Base-by-base conservation (phyloP, 2,888 invertebrate species). In the Alloscopus bannaensis region DNA sequence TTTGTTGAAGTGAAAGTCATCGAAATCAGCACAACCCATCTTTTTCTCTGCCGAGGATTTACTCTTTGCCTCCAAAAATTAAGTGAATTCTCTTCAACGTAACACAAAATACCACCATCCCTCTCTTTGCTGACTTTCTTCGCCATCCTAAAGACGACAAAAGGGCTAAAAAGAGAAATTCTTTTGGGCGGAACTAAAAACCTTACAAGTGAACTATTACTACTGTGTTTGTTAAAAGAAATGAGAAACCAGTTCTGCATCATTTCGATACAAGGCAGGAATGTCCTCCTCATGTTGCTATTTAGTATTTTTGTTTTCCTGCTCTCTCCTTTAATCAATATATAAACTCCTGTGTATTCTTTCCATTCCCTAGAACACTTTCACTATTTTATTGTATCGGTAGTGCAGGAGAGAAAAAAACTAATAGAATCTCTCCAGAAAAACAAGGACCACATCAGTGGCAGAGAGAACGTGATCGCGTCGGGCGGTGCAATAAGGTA, bases 401-500 rank as follows among this genome's bases (percentile, higher is more conserved):
- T 29, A 29, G 52, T 6, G 20, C 36, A 62, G 59, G 45, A 70
- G 31, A 70, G 60, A 60, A 71, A 71, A 60, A 71, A 71, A 71
- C 62, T 62, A 71, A 71, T 71, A 62, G 60, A 71, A 62, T 71
- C 52, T 52, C 42, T 28, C 26, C 36, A 50, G 8, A 68, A 40
- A 69, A 3, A 26, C 13, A 42, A 62, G 28, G 2, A 57, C 31
- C 45, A 68, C 66, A 70, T 70, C 70, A 47, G 59, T 70, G 59
- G 70, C 70, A 70, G 59, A 45, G 22, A 3, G 59, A 69, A 47
- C 22, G 45, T 45, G 50, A 20, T 18, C 64, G 42, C 40, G 26
- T 47, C 28, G 36, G 42, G 36, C 55, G 72, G 72, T 72, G 72
- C 52, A 72, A 72, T 72, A 72, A 72, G 72, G 72, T 72, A 72